Evolutionary conservation across 2,888 invertebrate species (phyloP).

Genomic region (Hydriomena furcata): DNA sequence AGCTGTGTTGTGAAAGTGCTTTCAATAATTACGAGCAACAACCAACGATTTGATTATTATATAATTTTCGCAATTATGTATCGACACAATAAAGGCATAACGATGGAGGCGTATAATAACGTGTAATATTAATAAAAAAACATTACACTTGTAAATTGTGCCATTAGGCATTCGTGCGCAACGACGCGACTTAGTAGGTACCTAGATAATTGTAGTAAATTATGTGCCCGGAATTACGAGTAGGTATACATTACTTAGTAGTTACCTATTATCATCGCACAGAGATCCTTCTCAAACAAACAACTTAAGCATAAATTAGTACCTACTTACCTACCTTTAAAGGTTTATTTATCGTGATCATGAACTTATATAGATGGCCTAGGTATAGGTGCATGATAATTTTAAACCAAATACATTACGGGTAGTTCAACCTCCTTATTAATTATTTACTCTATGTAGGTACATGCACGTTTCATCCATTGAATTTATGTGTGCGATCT

Average conservation of each 20-base stretch:
- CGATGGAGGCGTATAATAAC: slow-evolving; percentile 19
- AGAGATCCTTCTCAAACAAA: no score
- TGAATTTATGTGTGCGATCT: slow-evolving; percentile 33
- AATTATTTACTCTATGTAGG: neutral
- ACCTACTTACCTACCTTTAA: no score
- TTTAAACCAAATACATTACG: no score
- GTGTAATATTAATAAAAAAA: slow-evolving; percentile 25
- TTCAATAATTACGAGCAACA: slow-evolving; percentile 30
- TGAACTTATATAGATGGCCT: no score
- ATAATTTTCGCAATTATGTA: slow-evolving; percentile 50
- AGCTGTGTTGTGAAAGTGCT: slow-evolving; percentile 27
- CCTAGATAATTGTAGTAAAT: no score
- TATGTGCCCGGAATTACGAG: slow-evolving; percentile 32
- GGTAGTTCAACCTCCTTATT: neutral
- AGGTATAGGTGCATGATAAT: no score
- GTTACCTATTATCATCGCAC: no score
- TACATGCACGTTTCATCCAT: slow-evolving; percentile 22
- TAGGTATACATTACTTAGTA: no score
- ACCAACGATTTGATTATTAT: slow-evolving; percentile 40
- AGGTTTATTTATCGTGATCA: no score
- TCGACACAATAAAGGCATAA: slow-evolving; percentile 28
- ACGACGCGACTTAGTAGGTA: slow-evolving; percentile 41
- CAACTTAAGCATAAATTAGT: no score
- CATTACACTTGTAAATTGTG: slow-evolving; percentile 21
- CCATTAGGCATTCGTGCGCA: slow-evolving; percentile 49